Base-by-base conservation (phyloP, 2,888 invertebrate species). In the Archaeoteleia sp. region DNA sequence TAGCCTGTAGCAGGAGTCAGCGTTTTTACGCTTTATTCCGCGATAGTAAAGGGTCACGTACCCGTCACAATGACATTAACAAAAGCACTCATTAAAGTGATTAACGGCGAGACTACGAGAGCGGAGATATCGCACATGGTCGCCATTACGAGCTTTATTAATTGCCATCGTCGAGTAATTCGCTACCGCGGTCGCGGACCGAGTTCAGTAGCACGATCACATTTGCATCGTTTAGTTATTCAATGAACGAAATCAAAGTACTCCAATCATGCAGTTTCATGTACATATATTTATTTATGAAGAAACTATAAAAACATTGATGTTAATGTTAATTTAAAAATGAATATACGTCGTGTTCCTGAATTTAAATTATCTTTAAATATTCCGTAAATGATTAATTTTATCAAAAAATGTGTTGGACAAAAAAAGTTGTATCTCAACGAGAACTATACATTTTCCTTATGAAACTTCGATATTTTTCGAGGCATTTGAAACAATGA, bases 111-210 rank as follows among this genome's bases (percentile, higher is more conserved):
- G 72, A 73, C 73, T 71, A 66, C 57, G 49, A 63, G 55, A 45
- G 46, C 70, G 63, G 73, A 71, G 75, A 75, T 76, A 76, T 73
- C 71, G 66, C 67, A n/a, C 74, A 72, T 65, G 72, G 72, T 72
- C 75, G 76, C 80, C 79, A 80, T 82, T 81, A 82, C 79, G 70
- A 74, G 80, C 81, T 81, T 83, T 83, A 84, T 84, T 83, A 84
- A 84, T 84, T 83, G 80, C 79, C 81, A 79, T 82, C 80, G 81
- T 79, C 79, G 78, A 77, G 79, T 80, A 82, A 83, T 83, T 83
- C 81, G 80, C 79, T 72, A 74, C 70, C 55, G 68, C 67, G 61
- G 73, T 70, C 46, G 73, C 48, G 35, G 25, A 53, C 45, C 39
- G 35, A 43, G 58, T 61, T 67, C 45, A 57, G 49, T 71, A 60